phyloP scores from a whole-genome alignment of 2,888 invertebrate genomes.

The Lithophane leautieri region DNA sequence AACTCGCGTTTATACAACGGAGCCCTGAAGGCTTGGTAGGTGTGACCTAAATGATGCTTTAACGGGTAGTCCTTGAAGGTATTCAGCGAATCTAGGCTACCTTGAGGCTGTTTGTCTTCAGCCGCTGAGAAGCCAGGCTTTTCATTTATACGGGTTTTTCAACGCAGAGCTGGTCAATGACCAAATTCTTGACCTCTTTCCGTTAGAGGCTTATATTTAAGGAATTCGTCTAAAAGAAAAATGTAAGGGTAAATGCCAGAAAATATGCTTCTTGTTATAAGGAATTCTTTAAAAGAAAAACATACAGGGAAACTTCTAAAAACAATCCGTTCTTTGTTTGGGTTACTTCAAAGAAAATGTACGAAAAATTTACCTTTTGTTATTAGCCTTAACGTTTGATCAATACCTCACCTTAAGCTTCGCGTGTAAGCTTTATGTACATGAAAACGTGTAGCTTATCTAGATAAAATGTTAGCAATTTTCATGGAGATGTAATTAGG shows the following conservation, averaged over 20 bases:
- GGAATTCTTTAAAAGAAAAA: neutral
- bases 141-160: conserved; percentile 54
- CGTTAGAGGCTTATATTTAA: conserved; percentile 14
- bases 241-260: neutral
- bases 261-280: conserved; percentile 3
- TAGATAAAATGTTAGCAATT: conserved; percentile 42
- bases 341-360: conserved; percentile 30
- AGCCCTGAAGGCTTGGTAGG: conserved; percentile 49
- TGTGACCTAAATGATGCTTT: conserved; percentile 78
- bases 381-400: conserved; percentile 49
- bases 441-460: conserved; percentile 42
- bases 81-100: conserved; percentile 72
- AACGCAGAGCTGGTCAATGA: conserved; percentile 45
- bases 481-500: conserved; percentile 28
- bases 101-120: conserved; percentile 58
- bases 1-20: conserved; percentile 39
- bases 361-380: conserved; percentile 22
- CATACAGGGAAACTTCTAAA: neutral
- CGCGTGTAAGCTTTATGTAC: conserved; percentile 52
- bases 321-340: neutral
- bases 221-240: conserved; percentile 8
- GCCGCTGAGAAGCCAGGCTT: conserved; percentile 41
- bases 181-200: conserved; percentile 60
- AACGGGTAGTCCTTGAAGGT: conserved; percentile 73
- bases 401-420: conserved; percentile 49